These are phyloP conservation scores for Tenebrosternarchus preto DNA, from an alignment of 2,113 vertebrate species.

Conservation along the genomic window DNA sequence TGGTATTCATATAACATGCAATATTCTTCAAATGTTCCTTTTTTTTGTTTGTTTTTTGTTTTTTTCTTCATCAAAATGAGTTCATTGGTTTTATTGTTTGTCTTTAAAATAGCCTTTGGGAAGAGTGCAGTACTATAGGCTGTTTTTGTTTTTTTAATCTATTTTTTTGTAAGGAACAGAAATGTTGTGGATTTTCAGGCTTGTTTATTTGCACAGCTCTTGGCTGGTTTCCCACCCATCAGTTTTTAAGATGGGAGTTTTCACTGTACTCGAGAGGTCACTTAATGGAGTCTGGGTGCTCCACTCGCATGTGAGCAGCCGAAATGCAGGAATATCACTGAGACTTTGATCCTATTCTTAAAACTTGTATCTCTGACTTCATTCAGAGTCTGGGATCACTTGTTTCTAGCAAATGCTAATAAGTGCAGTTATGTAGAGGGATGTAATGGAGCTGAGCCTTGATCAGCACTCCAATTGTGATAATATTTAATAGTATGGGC, in stretches of 20 bases:
- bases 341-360: slow-evolving; percentile 30
- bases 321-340: background rate
- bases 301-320: background rate
- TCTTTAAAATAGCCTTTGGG: slow-evolving; percentile 33
- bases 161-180: background rate
- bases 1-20: background rate
- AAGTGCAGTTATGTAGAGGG: too few relatives aligned
- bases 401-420: background rate
- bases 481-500: background rate
- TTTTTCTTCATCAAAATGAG: slow-evolving; percentile 11
- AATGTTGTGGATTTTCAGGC: background rate
- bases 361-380: slow-evolving; percentile 7
- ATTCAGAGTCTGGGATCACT: background rate
- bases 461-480: slow-evolving; percentile 2
- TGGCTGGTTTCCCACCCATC: background rate
- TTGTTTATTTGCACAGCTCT: background rate
- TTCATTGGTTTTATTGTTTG: slow-evolving; percentile 51
- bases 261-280: slow-evolving; percentile 10
- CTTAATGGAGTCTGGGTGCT: background rate
- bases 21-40: background rate
- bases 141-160: slow-evolving; percentile 13
- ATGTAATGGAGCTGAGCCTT: background rate
- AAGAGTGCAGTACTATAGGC: slow-evolving; percentile 18
- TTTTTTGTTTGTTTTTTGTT: slow-evolving; percentile 14
- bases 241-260: slow-evolving; percentile 15